Base-by-base conservation (phyloP, 64 coral and sea anemone species). In the Montipora cactus region DNA sequence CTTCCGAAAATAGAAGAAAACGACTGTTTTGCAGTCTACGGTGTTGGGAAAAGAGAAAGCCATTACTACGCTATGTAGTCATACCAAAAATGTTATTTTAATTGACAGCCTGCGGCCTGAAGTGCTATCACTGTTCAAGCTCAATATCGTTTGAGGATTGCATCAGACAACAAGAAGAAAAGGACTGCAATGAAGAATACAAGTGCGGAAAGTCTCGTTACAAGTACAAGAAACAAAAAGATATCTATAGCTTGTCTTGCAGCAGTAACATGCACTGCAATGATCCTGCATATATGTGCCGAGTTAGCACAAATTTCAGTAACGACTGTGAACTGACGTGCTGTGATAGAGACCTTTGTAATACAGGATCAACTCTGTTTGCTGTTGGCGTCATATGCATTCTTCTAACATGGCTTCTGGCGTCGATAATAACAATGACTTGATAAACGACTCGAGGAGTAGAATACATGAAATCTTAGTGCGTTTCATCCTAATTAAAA, bases 201-300 rank as follows among this genome's bases (percentile, higher is more conserved):
- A 47, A 68, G 13, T 84, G 58, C 16, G 58, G 81, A 67, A 84
- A 46, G 61, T 67, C 18, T 83, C 57, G 37, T 67, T 83, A 84
- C 22, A 48, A 84, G 18, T 84, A 67, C 2, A 49, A 67, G 62
- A 67, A 67, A 67, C 22, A 58, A 47, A 67, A 46, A 19, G 61
- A 84, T 84, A 62, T 84, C 18, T 84, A 67, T 47, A 67, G 37
- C 25, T 84, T 84, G 28, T 67, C 81, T 44, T 84, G 81, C 37
- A 47, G 25, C 15, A 47, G 81, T n/a, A 68, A 46, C 16, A 19
- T 67, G 57, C 58, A 84, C 61, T 67, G 81, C 59, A 84, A n/a
- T 44, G 61, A 84, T 37, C 18, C 59, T 62, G 61, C 25, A 47
- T 8, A 66, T 7, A 68, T 84, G 81, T 67, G 81, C 37, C 25